Conservation (phyloP, 2,888 invertebrate species). For the Parelbella ahira region DNA sequence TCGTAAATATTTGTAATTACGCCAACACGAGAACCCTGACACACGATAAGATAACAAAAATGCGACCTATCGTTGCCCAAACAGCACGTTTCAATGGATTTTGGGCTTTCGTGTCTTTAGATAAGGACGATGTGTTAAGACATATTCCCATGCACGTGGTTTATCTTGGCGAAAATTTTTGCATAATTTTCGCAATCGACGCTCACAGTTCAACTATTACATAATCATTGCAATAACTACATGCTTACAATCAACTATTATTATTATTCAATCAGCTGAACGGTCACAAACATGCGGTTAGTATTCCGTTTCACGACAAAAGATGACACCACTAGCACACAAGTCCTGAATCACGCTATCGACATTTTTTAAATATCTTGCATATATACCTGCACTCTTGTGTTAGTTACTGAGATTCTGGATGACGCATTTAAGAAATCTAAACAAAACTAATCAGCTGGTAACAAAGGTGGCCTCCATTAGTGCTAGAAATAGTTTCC, state of each 20-base stretch:
- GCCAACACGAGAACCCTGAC: slow-evolving; percentile 9
- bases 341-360: too few relatives aligned
- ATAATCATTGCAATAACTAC: too few relatives aligned
- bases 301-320: too few relatives aligned
- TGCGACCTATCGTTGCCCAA: background rate
- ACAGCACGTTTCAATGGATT: slow-evolving; percentile 11
- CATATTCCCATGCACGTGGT: slow-evolving; percentile 7
- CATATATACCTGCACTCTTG: too few relatives aligned
- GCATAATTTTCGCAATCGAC: slow-evolving; percentile 9
- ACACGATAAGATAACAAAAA: slow-evolving; percentile 22
- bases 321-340: too few relatives aligned
- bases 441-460: too few relatives aligned
- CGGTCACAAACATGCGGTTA: too few relatives aligned
- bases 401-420: too few relatives aligned
- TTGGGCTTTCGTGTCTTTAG: slow-evolving; percentile 1
- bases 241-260: too few relatives aligned
- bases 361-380: too few relatives aligned
- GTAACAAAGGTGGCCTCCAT: background rate
- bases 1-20: slow-evolving; percentile 20
- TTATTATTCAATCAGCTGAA: background rate
- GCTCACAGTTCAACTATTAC: slow-evolving; percentile 6
- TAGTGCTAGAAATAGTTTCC: background rate
- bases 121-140: background rate
- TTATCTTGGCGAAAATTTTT: slow-evolving; percentile 7
- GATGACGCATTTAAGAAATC: too few relatives aligned